Percentiles rank a stretch among this genome's conserved stretches.
Evolutionary conservation across 2,888 invertebrate species (phyloP).

Genomic region (Zygaena filipendulae): DNA sequence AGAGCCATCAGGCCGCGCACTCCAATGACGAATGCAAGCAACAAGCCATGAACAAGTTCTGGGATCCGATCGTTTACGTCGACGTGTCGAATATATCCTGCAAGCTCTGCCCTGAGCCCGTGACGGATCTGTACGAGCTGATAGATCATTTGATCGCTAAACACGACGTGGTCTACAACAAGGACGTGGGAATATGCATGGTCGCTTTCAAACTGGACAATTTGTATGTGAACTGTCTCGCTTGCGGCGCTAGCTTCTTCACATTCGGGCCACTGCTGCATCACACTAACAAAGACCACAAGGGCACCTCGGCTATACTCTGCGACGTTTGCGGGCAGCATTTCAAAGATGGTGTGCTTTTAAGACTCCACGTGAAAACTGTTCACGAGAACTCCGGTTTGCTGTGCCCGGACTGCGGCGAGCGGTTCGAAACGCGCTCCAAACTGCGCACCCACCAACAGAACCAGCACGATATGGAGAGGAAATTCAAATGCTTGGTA

Average conservation of each 20-base stretch:
- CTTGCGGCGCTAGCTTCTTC: slow-evolving; percentile 44
- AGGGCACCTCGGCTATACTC: slow-evolving; percentile 46
- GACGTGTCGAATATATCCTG: slow-evolving; percentile 44
- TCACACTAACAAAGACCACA: slow-evolving; percentile 56
- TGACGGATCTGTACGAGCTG: slow-evolving; percentile 40
- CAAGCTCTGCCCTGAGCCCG: slow-evolving; percentile 35
- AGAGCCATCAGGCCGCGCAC: slow-evolving; percentile 39
- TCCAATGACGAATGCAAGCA: slow-evolving; percentile 33
- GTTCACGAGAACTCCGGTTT: slow-evolving; percentile 43
- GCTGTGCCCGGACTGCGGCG: slow-evolving; percentile 49
- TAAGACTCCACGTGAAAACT: slow-evolving; percentile 41
- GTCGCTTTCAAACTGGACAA: slow-evolving; percentile 50
- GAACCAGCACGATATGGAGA: slow-evolving; percentile 48
- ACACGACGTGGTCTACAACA: slow-evolving; percentile 41
- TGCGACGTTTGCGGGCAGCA: slow-evolving; percentile 56
- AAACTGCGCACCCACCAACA: slow-evolving; percentile 60
- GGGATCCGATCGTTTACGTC: slow-evolving; percentile 51
- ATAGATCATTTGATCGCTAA: slow-evolving; percentile 42
- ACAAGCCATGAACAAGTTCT: slow-evolving; percentile 50
- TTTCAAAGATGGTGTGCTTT: slow-evolving; percentile 41
- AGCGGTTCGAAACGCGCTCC: slow-evolving; percentile 53
- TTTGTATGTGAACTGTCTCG: slow-evolving; percentile 39
- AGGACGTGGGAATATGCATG: slow-evolving; percentile 50
- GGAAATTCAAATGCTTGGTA: slow-evolving; percentile 59
- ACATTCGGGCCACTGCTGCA: slow-evolving; percentile 49